Percentiles rank a stretch among this genome's conserved stretches.
Evolutionary conservation across 2,113 vertebrate genomes (phyloP).

Genomic region (Psammodynastes pulverulentus): DNA sequence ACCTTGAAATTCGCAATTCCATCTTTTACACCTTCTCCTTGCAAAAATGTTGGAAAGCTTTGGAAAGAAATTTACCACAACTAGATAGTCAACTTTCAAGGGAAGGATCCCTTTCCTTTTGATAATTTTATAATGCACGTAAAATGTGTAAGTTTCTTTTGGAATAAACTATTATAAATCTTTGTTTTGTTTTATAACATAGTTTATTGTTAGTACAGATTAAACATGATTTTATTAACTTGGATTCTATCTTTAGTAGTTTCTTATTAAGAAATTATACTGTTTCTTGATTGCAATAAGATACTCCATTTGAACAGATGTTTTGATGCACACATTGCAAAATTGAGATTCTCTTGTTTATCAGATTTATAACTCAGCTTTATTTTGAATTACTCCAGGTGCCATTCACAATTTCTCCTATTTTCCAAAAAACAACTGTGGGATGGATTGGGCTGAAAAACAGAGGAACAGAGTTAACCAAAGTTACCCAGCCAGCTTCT

Average conservation of each 20-base stretch:
- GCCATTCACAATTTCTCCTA: neutral
- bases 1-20: neutral
- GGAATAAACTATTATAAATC: neutral
- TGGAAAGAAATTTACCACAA: neutral
- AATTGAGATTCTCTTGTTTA: neutral
- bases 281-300: neutral
- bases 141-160: neutral
- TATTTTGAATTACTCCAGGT: neutral
- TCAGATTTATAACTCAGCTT: neutral
- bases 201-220: neutral
- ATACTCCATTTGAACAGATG: neutral
- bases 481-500: neutral
- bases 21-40: neutral
- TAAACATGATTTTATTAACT: neutral
- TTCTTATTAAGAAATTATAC: neutral
- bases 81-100: neutral
- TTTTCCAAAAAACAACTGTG: neutral
- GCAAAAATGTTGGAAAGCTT: neutral
- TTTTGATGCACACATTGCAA: neutral
- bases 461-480: neutral
- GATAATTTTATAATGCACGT: neutral
- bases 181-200: neutral
- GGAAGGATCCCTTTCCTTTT: neutral
- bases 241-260: neutral
- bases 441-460: neutral